Base-by-base conservation (phyloP, 2,113 vertebrate genomes). In the Nannospalax galili region DNA sequence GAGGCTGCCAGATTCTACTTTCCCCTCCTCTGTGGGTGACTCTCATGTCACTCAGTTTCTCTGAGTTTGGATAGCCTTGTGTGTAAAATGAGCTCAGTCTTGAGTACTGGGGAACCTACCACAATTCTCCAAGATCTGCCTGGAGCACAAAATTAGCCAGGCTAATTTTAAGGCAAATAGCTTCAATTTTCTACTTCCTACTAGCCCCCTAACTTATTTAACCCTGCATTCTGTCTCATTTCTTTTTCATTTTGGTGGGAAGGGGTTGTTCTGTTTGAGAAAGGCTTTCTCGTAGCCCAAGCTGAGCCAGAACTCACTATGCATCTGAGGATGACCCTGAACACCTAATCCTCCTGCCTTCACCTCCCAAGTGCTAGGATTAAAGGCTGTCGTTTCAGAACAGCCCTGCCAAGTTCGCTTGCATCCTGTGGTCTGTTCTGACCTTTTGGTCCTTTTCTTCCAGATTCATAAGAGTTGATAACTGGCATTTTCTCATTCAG, bases 361-460 rank as follows among this genome's bases (percentile, higher is more conserved):
- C 3, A 58, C 48, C 16, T 72, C 45, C 67, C 48, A 56, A 30
- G 48, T 30, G 48, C 26, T 32, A 16, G 56, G 10, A 72, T 40
- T 32, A 60, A 11, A 74, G 37, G 69, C 30, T 65, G 70, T 79
- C 60, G 37, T 64, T 92, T 87, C 74, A 87, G 94, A 94, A 88
- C 7, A 87, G 26, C 16, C 17, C 65, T 93, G 16, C 26, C 72
- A 30, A 35, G 90, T 86, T 74, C 80, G 10, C 84, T 74, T 24
- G 88, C 15, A 94, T 37, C 19, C 62, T 93, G 10, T 93, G 84
- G 45, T 92, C 62, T 65, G 35, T 64, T 93, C 52, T 89, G 84
- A 96, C 19, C 56, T 93, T 95, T 96, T 88, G 40, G 8, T 91
- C 72, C 75, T 93, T 81, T 93, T 30, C 84, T 90, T 45, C 30